Base-by-base conservation (phyloP, 2,888 invertebrate genomes). In the Thymelicus lineola region DNA sequence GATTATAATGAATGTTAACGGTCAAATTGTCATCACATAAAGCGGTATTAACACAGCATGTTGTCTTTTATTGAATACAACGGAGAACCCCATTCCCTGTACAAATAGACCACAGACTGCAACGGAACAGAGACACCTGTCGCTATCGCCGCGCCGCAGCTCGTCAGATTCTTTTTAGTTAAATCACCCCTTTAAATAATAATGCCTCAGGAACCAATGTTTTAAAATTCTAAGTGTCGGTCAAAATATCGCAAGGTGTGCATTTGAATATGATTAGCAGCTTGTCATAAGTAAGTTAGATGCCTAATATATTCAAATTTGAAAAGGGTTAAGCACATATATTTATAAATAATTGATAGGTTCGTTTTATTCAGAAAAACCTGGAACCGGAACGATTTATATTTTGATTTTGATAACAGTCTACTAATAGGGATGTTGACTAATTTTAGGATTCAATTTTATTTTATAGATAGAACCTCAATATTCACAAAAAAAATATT, bases 261-360 rank as follows among this genome's bases (percentile, higher is more conserved):
- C 82, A 76, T 86, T 88, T 87, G 90, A 90, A 93, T 93, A 92
- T 93, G 93, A 93, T 93, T 93, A 93, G 91, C 93, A 88, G 93
- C 93, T 93, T 89, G 93, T 93, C 93, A 93, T 89, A 92, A 90
- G 81, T 88, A 86, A 88, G 85, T 91, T 91, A 89, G 85, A 82
- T 82, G 75, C 80, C 76, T 88, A 88, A 91, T 90, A 79, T 87
- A 91, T 92, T 92, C 87, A 86, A 90, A 91, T 87, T 86, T 86
- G 80, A 75, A 79, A 90, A 88, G 91, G 91, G 90, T 90, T 91
- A 80, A 82, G 84, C 82, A 80, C 76, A 79, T 79, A 80, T 76
- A 79, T 79, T 82, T 79, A 76, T 76, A 78, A 80, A 83, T 82
- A 81, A 81, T 83, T 79, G 80, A 65, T 28, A 59, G 59, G 59